phyloP scores from a whole-genome alignment of 2,888 invertebrate species.

The Slavum lentiscoides region DNA sequence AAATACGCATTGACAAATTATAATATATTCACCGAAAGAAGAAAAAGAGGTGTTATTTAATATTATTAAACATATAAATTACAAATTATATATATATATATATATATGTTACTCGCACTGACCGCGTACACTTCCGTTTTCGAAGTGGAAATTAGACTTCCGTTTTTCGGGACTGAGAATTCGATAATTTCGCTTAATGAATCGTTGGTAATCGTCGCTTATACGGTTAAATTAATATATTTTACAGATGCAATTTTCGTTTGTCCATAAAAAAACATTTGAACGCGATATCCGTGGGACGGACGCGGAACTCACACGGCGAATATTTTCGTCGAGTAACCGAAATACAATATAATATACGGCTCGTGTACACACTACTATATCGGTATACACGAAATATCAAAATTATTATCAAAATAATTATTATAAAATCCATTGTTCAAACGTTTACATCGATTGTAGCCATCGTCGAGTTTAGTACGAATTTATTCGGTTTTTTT shows the following conservation, averaged over 20 bases:
- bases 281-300: constrained; percentile 11
- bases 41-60: no score
- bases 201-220: no score
- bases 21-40: no score
- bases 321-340: not conserved
- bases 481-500: not conserved
- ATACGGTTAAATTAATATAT: constrained; percentile 1
- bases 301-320: not conserved
- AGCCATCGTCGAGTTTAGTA: not conserved
- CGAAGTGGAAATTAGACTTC: no score
- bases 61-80: no score
- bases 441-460: not conserved
- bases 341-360: constrained; percentile 8
- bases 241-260: not conserved
- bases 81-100: no score
- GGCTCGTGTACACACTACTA: no score
- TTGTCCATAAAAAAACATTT: not conserved
- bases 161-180: no score
- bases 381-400: not conserved
- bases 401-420: constrained; percentile 1
- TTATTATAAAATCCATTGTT: constrained; percentile 13
- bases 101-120: no score
- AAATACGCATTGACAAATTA: no score
- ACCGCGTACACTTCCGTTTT: no score
- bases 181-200: no score